Conservation (phyloP, 2,113 vertebrate genomes). For the Phaethornis superciliosus region DNA sequence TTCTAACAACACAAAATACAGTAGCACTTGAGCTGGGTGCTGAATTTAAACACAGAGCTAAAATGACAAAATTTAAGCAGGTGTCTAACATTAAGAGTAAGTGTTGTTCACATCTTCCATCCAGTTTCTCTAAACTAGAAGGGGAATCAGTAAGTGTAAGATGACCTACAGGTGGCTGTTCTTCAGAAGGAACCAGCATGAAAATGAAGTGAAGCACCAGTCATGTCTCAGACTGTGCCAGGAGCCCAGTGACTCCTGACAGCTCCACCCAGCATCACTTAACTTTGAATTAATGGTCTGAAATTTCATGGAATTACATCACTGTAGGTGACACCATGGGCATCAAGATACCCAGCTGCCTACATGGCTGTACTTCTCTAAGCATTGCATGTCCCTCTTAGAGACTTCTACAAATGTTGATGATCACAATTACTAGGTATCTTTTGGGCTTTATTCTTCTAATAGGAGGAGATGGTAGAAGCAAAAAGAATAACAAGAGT, state of each 20-base stretch:
- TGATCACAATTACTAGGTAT: neutral
- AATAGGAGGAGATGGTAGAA: neutral
- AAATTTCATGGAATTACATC: neutral
- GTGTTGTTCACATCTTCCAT: neutral
- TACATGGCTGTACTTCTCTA: neutral
- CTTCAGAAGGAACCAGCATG: neutral
- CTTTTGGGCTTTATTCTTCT: neutral
- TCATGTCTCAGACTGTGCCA: neutral
- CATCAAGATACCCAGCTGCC: neutral
- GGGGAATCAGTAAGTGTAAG: neutral
- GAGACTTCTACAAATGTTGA: rapidly evolving
- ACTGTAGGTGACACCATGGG: neutral
- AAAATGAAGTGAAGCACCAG: neutral
- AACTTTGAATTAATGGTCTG: neutral
- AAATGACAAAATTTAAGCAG: neutral
- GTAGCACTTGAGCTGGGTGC: neutral
- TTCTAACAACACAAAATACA: neutral
- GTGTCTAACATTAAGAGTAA: neutral
- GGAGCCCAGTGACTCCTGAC: neutral
- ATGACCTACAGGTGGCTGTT: neutral
- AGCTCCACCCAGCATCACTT: neutral
- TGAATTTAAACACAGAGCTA: neutral
- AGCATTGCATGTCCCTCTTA: neutral
- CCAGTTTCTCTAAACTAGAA: neutral
- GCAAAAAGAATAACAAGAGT: neutral